Percentiles rank a stretch among this genome's conserved stretches.
Evolutionary conservation across 2,113 vertebrate genomes (phyloP).

Genomic region (Clupea harengus): DNA sequence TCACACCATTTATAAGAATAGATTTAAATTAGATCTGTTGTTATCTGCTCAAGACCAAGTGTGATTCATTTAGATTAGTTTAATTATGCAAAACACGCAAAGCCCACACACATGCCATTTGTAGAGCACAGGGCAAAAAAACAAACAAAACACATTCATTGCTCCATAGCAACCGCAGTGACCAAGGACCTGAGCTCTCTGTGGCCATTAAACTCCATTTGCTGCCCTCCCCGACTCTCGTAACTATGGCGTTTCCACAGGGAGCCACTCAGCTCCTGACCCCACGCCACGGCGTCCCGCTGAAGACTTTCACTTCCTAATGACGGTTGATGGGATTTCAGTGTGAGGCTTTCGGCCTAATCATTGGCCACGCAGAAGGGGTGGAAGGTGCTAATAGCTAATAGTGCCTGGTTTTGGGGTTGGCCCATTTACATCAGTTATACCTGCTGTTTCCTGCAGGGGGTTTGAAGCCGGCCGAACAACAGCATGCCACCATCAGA

Average conservation of each 20-base stretch:
- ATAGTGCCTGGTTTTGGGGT: too few species aligned
- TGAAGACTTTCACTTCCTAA: not conserved
- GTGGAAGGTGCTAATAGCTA: not conserved
- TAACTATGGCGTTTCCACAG: not conserved
- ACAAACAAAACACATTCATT: not conserved
- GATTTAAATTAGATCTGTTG: not conserved
- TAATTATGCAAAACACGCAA: not conserved
- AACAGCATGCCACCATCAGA: too few species aligned
- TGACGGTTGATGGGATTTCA: not conserved
- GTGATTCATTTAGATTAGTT: not conserved
- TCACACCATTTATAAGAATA: too few species aligned
- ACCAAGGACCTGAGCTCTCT: not conserved
- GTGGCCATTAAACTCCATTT: not conserved
- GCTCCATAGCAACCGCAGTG: not conserved
- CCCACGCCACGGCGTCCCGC: not conserved
- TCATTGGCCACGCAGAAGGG: not conserved
- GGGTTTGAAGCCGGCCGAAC: too few species aligned
- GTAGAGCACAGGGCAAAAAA: not conserved
- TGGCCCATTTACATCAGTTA: too few species aligned
- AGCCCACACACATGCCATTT: not conserved
- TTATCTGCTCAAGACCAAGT: not conserved
- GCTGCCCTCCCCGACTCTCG: not conserved
- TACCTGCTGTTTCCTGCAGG: too few species aligned
- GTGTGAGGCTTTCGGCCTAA: not conserved
- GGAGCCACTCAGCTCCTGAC: not conserved